Base-by-base conservation (phyloP, 2,797 vertebrate species). In the Melanotaenia parkinsoni region DNA sequence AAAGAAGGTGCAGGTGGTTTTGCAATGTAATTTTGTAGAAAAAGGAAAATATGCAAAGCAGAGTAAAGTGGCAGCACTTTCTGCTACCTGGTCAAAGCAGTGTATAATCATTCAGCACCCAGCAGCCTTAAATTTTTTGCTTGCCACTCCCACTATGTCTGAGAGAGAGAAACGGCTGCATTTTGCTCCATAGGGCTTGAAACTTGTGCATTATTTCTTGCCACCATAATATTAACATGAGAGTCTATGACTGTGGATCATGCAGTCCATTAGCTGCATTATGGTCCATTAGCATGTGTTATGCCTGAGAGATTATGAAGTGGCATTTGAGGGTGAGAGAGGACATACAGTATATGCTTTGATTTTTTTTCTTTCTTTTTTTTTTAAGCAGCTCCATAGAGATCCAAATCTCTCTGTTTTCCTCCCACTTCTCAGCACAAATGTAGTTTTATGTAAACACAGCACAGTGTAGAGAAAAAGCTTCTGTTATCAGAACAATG, bases 241-340 rank as follows among this genome's bases (percentile, higher is more conserved):
- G 71, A 56, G 50, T 58, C 38, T 76, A n/a, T 72, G 65, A 73
- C 69, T 59, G 40, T 68, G 51, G 50, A 73, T 74, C 70, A 60
- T 87, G 67, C 67, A 63, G 73, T 30, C 74, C 84, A 83, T 89
- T 72, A 80, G 64, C 40, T 57, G 72, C 70, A 77, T 79, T 79
- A 74, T 67, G 16, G 51, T 3, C 68, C 74, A 84, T 86, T 83
- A 84, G 65, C 70, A 74, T 82, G 62, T 63, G 58, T 74, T 69
- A 45, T 24, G 28, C 35, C 64, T 0, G 5, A 63, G 63, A 72
- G 74, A 76, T 38, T 14, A 40, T 74, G 63, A 37, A 67, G 73
- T 54, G 51, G 30, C 35, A 13, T 72, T 54, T 65, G 24, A 30
- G 59, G 35, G n/a, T 58, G 51, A 60, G 40, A 5, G 59, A 63